A percentile compares a stretch with the other conserved stretches of the same genome.
phyloP scores from a whole-genome alignment of 2,888 invertebrate genomes.

The Clepsis dumicolana region DNA sequence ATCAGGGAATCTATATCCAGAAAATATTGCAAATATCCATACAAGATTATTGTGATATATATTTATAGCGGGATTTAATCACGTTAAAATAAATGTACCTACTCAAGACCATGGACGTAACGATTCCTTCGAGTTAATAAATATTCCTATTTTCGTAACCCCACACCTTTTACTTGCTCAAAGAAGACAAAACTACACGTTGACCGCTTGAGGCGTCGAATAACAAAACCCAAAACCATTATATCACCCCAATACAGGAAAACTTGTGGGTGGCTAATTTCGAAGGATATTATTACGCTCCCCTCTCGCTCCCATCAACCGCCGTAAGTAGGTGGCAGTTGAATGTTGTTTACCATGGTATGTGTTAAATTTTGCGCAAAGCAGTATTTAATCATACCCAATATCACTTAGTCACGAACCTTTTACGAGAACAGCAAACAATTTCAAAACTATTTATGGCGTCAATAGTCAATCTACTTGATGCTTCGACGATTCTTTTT shows the following conservation, averaged over 20 bases:
- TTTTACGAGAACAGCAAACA: slow-evolving; percentile 15
- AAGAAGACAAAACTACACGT: too few relatives aligned
- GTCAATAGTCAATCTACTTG: neutral
- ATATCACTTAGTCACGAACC: slow-evolving; percentile 21
- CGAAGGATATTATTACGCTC: slow-evolving; percentile 1
- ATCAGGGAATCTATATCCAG: too few relatives aligned
- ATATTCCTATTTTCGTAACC: too few relatives aligned
- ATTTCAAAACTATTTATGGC: slow-evolving; percentile 3
- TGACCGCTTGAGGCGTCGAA: neutral
- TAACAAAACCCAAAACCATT: neutral
- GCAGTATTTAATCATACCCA: slow-evolving; percentile 18
- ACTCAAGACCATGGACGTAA: too few relatives aligned
- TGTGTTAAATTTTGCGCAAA: slow-evolving; percentile 8
- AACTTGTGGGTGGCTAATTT: neutral
- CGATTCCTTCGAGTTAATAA: too few relatives aligned
- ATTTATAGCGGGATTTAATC: too few relatives aligned
- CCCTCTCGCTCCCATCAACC: neutral
- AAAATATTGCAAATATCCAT: too few relatives aligned
- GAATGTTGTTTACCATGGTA: slow-evolving; percentile 1
- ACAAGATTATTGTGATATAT: too few relatives aligned
- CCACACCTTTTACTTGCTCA: too few relatives aligned
- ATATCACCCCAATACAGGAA: neutral
- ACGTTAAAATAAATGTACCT: too few relatives aligned
- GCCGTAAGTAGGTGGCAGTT: neutral
- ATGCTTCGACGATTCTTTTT: neutral